These are phyloP conservation scores for Hozukius guyotensis DNA, from an alignment of 2,797 vertebrate species.

Conservation along the genomic window DNA sequence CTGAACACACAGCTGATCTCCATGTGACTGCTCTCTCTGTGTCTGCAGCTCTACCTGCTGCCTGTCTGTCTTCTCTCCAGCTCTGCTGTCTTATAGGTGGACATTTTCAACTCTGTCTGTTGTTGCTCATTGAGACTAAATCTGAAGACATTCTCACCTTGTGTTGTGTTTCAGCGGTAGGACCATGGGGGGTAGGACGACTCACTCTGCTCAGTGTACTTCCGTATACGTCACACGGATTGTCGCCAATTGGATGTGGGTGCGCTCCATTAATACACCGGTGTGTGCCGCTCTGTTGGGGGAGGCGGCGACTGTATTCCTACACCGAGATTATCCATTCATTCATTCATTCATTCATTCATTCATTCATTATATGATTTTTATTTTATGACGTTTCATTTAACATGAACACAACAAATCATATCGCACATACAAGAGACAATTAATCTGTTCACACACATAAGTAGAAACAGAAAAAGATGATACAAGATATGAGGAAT, in stretches of 20 bases:
- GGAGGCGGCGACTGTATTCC: background rate
- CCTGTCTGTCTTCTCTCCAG: no score
- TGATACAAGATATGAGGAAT: background rate
- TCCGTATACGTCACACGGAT: conserved; percentile 15
- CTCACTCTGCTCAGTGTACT: background rate
- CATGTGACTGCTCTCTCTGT: no score
- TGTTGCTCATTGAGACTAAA: background rate
- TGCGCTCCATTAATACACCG: background rate
- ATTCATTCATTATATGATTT: no score
- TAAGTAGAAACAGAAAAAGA: background rate
- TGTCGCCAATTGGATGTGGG: background rate
- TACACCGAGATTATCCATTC: background rate
- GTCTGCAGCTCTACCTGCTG: no score
- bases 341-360: no score
- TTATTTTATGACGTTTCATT: background rate
- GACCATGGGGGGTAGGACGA: background rate
- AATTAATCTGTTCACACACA: background rate
- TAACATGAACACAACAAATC: background rate
- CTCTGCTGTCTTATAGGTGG: no score
- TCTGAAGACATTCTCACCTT: background rate
- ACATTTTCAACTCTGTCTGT: no score
- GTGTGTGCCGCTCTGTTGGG: background rate
- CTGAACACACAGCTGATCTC: no score
- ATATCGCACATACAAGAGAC: background rate
- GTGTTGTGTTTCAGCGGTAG: background rate